phyloP scores from a whole-genome alignment of 2,797 vertebrate species.

The Pelochelys cantorii region DNA sequence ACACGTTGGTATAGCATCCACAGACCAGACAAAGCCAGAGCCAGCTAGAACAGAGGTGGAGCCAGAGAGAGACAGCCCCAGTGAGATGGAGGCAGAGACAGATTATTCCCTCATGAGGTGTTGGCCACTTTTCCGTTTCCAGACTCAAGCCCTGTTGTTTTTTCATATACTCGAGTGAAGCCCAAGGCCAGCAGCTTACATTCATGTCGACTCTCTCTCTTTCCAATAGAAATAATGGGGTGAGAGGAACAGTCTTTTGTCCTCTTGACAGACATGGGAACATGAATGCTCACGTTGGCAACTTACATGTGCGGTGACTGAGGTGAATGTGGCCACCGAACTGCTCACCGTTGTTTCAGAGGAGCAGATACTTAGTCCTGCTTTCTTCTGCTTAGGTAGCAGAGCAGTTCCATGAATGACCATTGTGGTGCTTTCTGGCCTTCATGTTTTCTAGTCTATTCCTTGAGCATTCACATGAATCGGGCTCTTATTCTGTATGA shows the following conservation, averaged over 20 bases:
- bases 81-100: not conserved
- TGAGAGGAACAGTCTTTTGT: not conserved
- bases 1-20: not conserved
- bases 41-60: not conserved
- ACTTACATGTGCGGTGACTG: rapidly evolving
- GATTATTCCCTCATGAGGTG: not conserved
- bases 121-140: not conserved
- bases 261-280: not conserved
- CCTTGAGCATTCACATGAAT: slow-evolving; percentile 13
- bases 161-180: not conserved
- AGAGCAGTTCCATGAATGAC: slow-evolving; percentile 13
- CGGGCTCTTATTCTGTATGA: slow-evolving; percentile 20
- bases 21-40: not conserved
- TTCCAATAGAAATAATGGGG: not conserved
- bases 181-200: rapidly evolving
- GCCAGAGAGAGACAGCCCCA: not conserved
- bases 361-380: not conserved
- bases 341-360: not conserved
- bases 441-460: slow-evolving; percentile 25
- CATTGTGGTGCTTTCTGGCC: not conserved
- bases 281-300: not conserved
- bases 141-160: not conserved
- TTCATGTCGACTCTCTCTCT: not conserved
- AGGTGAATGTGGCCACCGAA: rapidly evolving
- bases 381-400: not conserved